A percentile compares a stretch with the other conserved stretches of the same genome.
Evolutionary conservation across 1,140 invertebrate genomes (phyloP).

Genomic region (Solenopsis invicta): DNA sequence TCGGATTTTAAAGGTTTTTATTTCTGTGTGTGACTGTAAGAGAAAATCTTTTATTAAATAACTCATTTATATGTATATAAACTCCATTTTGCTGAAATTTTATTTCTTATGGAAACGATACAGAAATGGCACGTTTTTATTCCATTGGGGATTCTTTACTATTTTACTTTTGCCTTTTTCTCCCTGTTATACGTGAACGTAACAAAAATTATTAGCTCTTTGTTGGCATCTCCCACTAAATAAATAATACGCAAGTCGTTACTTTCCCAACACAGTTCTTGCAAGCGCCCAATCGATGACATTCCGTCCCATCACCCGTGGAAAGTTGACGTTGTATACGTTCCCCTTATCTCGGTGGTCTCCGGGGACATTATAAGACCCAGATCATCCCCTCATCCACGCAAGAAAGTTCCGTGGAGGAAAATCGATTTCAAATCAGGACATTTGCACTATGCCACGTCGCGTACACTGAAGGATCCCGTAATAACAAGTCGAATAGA

Average conservation of each 20-base stretch:
- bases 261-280: constrained; percentile 53
- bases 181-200: constrained; percentile 8
- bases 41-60: constrained; percentile 24
- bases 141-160: constrained; percentile 42
- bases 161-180: constrained; percentile 8
- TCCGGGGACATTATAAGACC: constrained; percentile 23
- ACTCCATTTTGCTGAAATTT: neutral
- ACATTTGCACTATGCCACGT: constrained; percentile 13
- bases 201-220: constrained; percentile 68
- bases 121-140: constrained; percentile 22
- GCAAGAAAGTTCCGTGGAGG: constrained; percentile 54
- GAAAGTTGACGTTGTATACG: constrained; percentile 26
- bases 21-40: neutral
- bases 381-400: constrained; percentile 39
- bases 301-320: constrained; percentile 56
- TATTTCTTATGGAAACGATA: constrained; percentile 1
- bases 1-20: neutral
- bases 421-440: constrained; percentile 57
- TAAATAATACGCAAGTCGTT: constrained; percentile 77
- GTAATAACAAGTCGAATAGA: constrained; percentile 12
- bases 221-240: constrained; percentile 72
- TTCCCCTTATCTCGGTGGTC: constrained; percentile 56
- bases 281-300: constrained; percentile 72
- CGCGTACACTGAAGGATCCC: neutral
- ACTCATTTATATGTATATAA: constrained; percentile 3